Evolutionary conservation across 1,140 invertebrate genomes (phyloP).

Genomic region (Brachionus angularis): DNA sequence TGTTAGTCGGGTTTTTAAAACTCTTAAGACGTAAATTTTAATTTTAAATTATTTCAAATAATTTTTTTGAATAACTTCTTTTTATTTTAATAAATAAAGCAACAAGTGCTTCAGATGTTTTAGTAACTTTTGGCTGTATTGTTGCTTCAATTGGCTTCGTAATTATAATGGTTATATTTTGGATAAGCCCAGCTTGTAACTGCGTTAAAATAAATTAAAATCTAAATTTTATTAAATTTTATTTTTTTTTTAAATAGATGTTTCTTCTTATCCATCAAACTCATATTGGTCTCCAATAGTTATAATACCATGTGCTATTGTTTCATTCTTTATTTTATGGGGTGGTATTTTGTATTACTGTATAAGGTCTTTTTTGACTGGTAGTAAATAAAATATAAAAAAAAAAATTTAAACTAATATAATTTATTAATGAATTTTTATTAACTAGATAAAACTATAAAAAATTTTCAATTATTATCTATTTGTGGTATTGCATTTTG

Average conservation of each 20-base stretch:
- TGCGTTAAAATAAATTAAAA: background rate
- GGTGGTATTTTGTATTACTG: conserved; percentile 21
- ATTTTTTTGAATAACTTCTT: background rate
- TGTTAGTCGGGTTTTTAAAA: conserved; percentile 30
- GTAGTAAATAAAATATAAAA: background rate
- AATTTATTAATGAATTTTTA: too few relatives aligned
- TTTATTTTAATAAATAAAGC: background rate
- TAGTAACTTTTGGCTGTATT: conserved; percentile 38
- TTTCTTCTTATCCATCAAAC: conserved; percentile 19
- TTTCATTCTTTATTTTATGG: conserved; percentile 14
- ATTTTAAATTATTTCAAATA: background rate
- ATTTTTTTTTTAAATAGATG: background rate
- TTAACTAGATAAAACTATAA: background rate
- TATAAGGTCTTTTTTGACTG: conserved; percentile 2
- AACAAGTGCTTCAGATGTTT: background rate
- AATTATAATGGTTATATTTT: conserved; percentile 35
- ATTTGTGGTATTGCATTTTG: conserved; percentile 20
- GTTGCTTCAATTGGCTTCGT: conserved; percentile 14
- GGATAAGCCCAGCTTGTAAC: conserved; percentile 39
- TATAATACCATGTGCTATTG: conserved; percentile 18
- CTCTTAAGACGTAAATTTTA: conserved; percentile 17
- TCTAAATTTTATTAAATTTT: background rate
- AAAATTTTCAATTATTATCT: background rate
- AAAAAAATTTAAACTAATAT: background rate
- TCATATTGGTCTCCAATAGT: conserved; percentile 40